Evolutionary conservation across 2,113 vertebrate genomes (phyloP).

Genomic region (Alces alces): DNA sequence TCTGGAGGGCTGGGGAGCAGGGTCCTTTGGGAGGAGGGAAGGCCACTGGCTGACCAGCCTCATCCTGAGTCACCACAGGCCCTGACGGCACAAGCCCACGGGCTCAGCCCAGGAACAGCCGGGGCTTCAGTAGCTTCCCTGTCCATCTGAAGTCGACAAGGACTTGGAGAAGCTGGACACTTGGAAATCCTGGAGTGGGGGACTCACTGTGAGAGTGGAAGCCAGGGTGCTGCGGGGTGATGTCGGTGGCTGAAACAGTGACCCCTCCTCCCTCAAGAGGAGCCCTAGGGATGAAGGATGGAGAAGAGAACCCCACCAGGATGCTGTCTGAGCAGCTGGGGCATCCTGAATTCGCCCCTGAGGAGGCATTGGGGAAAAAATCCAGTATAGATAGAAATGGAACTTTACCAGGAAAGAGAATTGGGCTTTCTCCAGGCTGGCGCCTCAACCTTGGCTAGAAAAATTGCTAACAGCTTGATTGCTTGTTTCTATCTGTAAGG

Average conservation of each 20-base stretch:
- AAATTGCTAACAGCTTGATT: constrained; percentile 18
- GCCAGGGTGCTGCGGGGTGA: background rate
- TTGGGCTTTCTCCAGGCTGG: background rate
- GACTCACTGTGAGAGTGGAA: background rate
- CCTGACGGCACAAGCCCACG: background rate
- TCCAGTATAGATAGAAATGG: background rate
- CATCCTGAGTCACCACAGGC: background rate
- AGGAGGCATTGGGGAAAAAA: background rate
- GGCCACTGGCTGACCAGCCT: background rate
- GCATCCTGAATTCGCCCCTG: background rate
- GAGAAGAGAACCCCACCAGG: background rate
- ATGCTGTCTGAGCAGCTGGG: background rate
- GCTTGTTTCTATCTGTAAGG: constrained; percentile 27
- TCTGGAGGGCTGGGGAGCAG: background rate
- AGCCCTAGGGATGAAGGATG: background rate
- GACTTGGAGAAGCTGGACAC: background rate
- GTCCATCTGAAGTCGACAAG: background rate
- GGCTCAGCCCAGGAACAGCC: background rate
- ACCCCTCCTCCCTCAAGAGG: background rate
- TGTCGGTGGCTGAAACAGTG: background rate
- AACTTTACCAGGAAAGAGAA: background rate
- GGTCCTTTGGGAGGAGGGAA: background rate
- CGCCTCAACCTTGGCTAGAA: background rate
- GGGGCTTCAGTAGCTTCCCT: background rate
- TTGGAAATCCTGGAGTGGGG: background rate